Conservation (phyloP, 1,140 invertebrate genomes). For the Leptonema lineaticorne region DNA sequence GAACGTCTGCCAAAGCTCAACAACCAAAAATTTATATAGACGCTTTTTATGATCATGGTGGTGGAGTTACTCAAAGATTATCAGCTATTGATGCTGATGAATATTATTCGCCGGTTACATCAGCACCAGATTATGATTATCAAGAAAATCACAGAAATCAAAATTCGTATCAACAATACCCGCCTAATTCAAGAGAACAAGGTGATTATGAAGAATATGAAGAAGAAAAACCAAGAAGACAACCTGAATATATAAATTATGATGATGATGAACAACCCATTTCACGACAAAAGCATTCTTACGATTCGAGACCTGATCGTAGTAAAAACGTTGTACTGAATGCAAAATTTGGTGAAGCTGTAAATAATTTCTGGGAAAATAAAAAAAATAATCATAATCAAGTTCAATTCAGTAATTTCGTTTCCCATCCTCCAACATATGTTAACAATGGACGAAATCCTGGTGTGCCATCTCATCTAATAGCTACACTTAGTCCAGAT, state of each 20-base stretch:
- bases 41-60: conserved; percentile 50
- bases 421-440: conserved; percentile 15
- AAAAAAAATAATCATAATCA: conserved; percentile 15
- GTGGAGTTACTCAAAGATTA: conserved; percentile 49
- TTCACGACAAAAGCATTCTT: conserved; percentile 44
- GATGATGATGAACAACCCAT: conserved; percentile 50
- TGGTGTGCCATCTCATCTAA: conserved; percentile 20
- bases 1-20: conserved; percentile 45
- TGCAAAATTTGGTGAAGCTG: conserved; percentile 46
- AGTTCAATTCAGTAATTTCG: conserved; percentile 18
- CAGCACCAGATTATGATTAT: conserved; percentile 34
- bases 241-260: conserved; percentile 42
- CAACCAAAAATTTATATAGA: conserved; percentile 53
- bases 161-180: conserved; percentile 38
- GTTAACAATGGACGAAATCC: conserved; percentile 25
- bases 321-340: conserved; percentile 39
- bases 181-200: conserved; percentile 29
- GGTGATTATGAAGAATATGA: conserved; percentile 44
- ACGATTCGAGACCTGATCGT: conserved; percentile 45
- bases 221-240: conserved; percentile 43
- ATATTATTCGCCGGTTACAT: conserved; percentile 24
- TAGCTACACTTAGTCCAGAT: conserved; percentile 21
- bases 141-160: conserved; percentile 13
- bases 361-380: conserved; percentile 49
- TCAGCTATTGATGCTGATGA: conserved; percentile 49